Evolutionary conservation across 2,797 vertebrate genomes (phyloP), one percentile per base, ranked within the genome.

Genomic region (Leptatherina wallacei): DNA sequence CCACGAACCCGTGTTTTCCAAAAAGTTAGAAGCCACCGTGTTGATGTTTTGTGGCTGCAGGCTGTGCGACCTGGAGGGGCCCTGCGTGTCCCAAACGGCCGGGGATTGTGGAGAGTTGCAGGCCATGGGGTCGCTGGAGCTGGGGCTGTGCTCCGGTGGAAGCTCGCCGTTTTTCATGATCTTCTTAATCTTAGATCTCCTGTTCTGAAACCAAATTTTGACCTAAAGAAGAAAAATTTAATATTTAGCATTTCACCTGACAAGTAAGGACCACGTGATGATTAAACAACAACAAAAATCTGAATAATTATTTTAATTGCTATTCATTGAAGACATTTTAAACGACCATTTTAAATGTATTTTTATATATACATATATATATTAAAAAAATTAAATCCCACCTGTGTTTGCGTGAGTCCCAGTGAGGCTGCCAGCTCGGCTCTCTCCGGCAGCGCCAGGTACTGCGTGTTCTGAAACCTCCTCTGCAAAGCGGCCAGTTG

Each of bases 121-220:
- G 67, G 96, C 98, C 98, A 99, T 99, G 32, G 97, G 98, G 92
- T 99, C 98, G 89, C 98, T 99, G 93, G 98, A 98, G 90, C 98
- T 99, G 75, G 98, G 98, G 69, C 98, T 99, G 95, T 98, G 97
- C 80, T 99, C 98, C 3, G 98, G 97, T 0, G 97, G 97, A 90
- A 98, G 95, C 90, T 99, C 98, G 60, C 98, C 98, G 80, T 97
- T 99, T 91, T 99, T 99, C 96, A 99, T 98, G 61, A 99, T 98
- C 94, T 99, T 99, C 96, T 99, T 99, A 92, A 99, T 96, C 91
- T 99, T 99, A 71, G 98, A 99, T 86, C 98, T 95, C 91, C 97
- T 96, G 93, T 99, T 99, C 93, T 99, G 98, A 91, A 99, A 99
- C 98, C 98, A 99, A 47, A 99, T 99, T 95, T 99, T 99, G 68